Base-by-base conservation (phyloP, 2,888 invertebrate genomes). In the Leptothorax acervorum region DNA sequence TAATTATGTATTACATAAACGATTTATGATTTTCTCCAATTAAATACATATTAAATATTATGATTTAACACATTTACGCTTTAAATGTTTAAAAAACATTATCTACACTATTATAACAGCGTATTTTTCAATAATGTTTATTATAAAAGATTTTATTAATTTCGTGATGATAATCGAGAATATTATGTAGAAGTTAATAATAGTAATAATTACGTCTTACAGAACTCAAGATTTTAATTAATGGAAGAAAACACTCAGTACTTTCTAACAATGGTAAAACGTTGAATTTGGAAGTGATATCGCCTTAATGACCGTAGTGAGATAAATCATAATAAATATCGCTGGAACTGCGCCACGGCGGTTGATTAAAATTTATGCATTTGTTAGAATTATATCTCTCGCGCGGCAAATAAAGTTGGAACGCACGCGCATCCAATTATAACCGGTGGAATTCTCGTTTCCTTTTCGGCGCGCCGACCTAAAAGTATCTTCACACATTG, bases 401-500 rank as follows among this genome's bases (percentile, higher is more conserved):
- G 48, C 48, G 79, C 74, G 60, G 79, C 60, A 60, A 81, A 81
- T 81, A 73, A 73, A 81, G 57, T 60, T 60, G 79, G 79, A 60
- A 81, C 60, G 74, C 60, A 81, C 48, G 74, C 74, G 60, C 73
- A 73, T 81, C 79, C 79, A 81, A 81, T 81, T 81, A 81, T 81
- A 81, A 81, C 73, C 74, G 74, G 79, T 35, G 79, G 60, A 73
- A 73, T 81, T 73, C 79, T 73, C 79, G 79, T 81, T 81, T 81
- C 79, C 79, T 81, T 81, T 81, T 81, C 60, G 79, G 60, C 73
- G 57, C 73, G 73, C 28, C 73, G 73, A 60, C 60, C 79, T 73
- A 81, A 73, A 81, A 81, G 79, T 73, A 81, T 81, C 74, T 60
- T 73, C 79, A n/a, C 79, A 73, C 74, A 81, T 81, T 81, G 79